Conservation (phyloP, 1,140 invertebrate genomes). For the Lethrus apterus region DNA sequence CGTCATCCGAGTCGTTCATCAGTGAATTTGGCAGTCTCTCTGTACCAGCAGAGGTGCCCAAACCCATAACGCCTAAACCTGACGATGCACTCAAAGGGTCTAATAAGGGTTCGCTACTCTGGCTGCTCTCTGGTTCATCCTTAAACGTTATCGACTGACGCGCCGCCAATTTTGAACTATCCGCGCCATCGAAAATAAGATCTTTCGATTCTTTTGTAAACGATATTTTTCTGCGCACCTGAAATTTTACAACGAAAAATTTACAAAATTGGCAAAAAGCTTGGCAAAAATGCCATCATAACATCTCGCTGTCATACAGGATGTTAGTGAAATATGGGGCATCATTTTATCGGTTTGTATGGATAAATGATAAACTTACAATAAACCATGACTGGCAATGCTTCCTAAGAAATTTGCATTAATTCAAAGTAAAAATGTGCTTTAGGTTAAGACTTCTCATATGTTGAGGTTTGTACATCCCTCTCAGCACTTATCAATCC, state of each 20-base stretch:
- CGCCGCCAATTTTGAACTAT: slow-evolving; percentile 3
- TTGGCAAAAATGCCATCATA: too few species aligned
- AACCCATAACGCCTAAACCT: slow-evolving; percentile 1
- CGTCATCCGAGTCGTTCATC: slow-evolving; percentile 1
- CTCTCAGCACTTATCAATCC: too few species aligned
- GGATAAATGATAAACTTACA: too few species aligned
- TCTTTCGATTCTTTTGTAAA: slow-evolving; percentile 32
- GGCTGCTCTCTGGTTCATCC: neutral
- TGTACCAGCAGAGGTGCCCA: slow-evolving; percentile 2
- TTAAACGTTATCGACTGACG: slow-evolving; percentile 7
- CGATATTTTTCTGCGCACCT: slow-evolving; percentile 36
- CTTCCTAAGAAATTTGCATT: too few species aligned
- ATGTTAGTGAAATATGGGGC: too few species aligned
- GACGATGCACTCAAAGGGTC: slow-evolving; percentile 5
- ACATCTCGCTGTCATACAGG: too few species aligned
- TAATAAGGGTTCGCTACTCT: slow-evolving; percentile 2
- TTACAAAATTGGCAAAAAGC: slow-evolving; percentile 9
- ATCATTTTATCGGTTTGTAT: too few species aligned
- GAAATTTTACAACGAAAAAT: slow-evolving; percentile 17
- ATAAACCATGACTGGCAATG: too few species aligned
- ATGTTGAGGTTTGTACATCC: too few species aligned
- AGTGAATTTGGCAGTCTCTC: slow-evolving; percentile 6
- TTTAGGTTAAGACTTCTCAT: too few species aligned
- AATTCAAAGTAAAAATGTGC: too few species aligned
- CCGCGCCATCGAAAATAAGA: slow-evolving; percentile 13